Evolutionary conservation across 2,888 invertebrate species (phyloP), one percentile per base, ranked within the genome.

Genomic region (Hybos culiciformis): DNA sequence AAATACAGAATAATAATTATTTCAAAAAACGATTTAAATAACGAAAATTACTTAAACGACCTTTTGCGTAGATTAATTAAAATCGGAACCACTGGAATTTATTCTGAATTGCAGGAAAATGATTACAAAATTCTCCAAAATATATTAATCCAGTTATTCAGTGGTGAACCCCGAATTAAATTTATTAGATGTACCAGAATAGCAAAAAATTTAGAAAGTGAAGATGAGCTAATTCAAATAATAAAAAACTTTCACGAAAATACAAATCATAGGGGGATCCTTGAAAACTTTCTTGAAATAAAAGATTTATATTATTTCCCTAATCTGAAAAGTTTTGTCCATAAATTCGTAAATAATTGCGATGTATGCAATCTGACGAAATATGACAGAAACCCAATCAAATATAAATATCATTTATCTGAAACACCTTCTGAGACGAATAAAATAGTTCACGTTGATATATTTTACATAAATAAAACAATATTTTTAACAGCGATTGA

Each of bases 1-100:
- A 15, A 15, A 24, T 37, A 37, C 14, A 37, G 17, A 15, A 20
- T 15, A n/a, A 23, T 24, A 19, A 5, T 15, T 37, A 24, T 15
- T 9, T 20, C 15, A 8, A 20, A 26, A 31, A 4, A 14, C 12
- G 17, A 15, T 12, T 23, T 23, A 14, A 14, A 5, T 18, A 39
- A 31, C 11, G 19, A 29, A 20, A 29, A 39, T 31, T 39, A 39
- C 18, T 24, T 39, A 19, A 39, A n/a, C n/a, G 3, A 39, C n/a
- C 5, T 39, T 4, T 31, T 39, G n/a, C 15, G 39, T 18, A 17
- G 39, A 39, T 26, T 17, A 9, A 18, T 39, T 19, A 39, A 20
- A 12, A 11, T 11, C n/a, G 31, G 31, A 4, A 34, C 4, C 11
- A 34, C 4, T 18, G 15, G 15, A 4, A 34, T 39, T 12, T 39